phyloP scores from a whole-genome alignment of 2,888 invertebrate genomes.

The Parnassius smintheus region DNA sequence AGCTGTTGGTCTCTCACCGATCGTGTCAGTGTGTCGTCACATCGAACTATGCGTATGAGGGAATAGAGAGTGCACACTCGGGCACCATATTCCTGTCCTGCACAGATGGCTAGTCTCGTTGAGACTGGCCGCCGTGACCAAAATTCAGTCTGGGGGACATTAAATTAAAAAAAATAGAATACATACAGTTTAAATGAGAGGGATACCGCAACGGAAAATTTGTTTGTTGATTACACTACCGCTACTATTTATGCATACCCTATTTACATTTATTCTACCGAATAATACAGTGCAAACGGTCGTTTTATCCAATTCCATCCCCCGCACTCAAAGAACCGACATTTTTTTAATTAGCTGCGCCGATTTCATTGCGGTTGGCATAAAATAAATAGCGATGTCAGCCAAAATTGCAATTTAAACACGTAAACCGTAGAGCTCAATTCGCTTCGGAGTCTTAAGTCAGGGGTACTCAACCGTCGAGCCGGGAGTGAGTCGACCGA shows the following conservation, averaged over 20 bases:
- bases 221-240: neutral
- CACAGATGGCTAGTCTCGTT: too few relatives aligned
- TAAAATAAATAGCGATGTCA: constrained; percentile 33
- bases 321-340: constrained; percentile 31
- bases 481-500: constrained; percentile 41
- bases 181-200: neutral
- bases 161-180: too few relatives aligned
- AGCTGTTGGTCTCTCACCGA: too few relatives aligned
- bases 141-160: too few relatives aligned
- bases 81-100: too few relatives aligned
- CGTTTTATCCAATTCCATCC: constrained; percentile 24
- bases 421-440: constrained; percentile 29
- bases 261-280: constrained; percentile 26
- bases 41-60: too few relatives aligned
- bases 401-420: constrained; percentile 33
- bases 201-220: neutral
- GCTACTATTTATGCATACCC: constrained; percentile 17
- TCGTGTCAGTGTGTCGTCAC: too few relatives aligned
- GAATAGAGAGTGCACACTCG: too few relatives aligned
- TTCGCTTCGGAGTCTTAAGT: constrained; percentile 32
- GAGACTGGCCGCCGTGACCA: too few relatives aligned
- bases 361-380: constrained; percentile 49
- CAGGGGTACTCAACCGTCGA: constrained; percentile 48
- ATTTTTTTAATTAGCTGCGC: constrained; percentile 57
- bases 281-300: constrained; percentile 23